Percentiles rank a stretch among this genome's conserved stretches.
Evolutionary conservation across 2,888 invertebrate species (phyloP).

Genomic region (Eubasilissa splendida): DNA sequence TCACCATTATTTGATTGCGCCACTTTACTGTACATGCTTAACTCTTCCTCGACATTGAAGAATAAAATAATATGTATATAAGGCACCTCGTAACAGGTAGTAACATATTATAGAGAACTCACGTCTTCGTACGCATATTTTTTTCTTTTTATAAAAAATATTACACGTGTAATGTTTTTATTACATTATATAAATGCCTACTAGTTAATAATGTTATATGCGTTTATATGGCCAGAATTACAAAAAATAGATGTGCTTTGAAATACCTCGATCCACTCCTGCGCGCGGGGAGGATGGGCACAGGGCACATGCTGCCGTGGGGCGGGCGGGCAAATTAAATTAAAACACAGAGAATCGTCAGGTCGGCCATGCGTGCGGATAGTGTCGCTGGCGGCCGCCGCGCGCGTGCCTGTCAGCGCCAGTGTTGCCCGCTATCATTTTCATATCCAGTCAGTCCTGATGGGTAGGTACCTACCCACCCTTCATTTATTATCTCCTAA

Average conservation of each 20-base stretch:
- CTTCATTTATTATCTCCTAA: constrained; percentile 26
- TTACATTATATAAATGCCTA: too few species aligned
- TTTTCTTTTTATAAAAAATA: too few species aligned
- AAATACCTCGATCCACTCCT: background rate
- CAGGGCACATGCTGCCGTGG: background rate
- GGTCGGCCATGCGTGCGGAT: constrained; percentile 53
- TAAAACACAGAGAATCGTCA: constrained; percentile 54
- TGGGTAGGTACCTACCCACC: constrained; percentile 10
- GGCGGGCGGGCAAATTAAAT: constrained; percentile 51
- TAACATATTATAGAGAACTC: too few species aligned
- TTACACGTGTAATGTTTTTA: too few species aligned
- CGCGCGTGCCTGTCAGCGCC: constrained; percentile 49
- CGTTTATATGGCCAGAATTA: too few species aligned
- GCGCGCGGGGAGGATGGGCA: background rate
- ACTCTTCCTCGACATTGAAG: too few species aligned
- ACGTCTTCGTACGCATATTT: too few species aligned
- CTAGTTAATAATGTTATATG: too few species aligned
- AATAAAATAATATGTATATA: too few species aligned
- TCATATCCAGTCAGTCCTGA: constrained; percentile 24
- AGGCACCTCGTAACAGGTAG: too few species aligned
- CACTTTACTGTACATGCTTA: too few species aligned
- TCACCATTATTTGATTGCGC: too few species aligned
- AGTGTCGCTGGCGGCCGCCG: constrained; percentile 51
- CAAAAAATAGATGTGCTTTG: background rate
- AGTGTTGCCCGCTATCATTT: constrained; percentile 43